Percentiles rank a stretch among this genome's conserved stretches.
phyloP scores from a whole-genome alignment of 2,888 invertebrate species.

The Lasioglossum marginatum region DNA sequence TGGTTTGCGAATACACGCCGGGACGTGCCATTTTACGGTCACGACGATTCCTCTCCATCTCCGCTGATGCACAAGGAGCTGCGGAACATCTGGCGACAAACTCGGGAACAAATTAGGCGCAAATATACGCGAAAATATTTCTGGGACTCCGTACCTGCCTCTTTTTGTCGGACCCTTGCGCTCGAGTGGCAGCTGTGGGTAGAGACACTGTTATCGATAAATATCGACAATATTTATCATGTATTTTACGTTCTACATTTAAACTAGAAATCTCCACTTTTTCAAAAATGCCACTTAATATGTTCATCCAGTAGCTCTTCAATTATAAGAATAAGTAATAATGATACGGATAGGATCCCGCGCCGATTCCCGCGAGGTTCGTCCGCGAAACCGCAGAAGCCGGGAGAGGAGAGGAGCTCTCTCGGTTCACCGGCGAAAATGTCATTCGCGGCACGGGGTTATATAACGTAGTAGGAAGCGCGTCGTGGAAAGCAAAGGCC shows the following conservation, averaged over 20 bases:
- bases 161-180: background rate
- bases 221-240: no score
- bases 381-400: constrained; percentile 49
- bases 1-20: constrained; percentile 8
- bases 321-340: no score
- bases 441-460: constrained; percentile 76
- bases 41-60: constrained; percentile 9
- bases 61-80: background rate
- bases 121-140: background rate
- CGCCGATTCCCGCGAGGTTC: constrained; percentile 11
- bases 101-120: background rate
- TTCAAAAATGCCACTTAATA: no score
- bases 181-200: no score
- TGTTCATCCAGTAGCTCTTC: no score
- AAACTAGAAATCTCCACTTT: no score
- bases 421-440: constrained; percentile 70
- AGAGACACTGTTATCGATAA: no score
- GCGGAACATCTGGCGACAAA: background rate
- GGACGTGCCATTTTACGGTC: constrained; percentile 35
- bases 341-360: background rate
- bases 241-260: no score
- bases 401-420: background rate
- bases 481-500: constrained; percentile 83
- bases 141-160: background rate
- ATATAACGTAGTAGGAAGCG: constrained; percentile 78